Base-by-base conservation (phyloP, 2,797 vertebrate species). In the Sciaenops ocellatus region DNA sequence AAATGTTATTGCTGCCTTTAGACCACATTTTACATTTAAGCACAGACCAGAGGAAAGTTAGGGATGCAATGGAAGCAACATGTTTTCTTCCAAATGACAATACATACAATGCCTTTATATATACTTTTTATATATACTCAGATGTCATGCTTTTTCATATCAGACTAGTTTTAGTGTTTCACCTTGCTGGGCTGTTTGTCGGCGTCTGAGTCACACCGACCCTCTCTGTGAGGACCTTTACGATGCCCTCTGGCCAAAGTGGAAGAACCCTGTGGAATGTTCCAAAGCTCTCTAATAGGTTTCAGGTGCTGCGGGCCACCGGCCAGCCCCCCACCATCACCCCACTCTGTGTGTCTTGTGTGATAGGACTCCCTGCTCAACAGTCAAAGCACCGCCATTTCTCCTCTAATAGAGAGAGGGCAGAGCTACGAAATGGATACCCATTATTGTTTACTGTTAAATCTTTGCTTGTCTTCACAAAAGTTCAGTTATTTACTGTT, bases 181-280 rank as follows among this genome's bases (percentile, higher is more conserved):
- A 92, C 90, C 91, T 94, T 93, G 84, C 86, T 83, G 69, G 69
- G 74, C 74, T 84, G 80, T 89, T 83, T 87, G 84, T 90, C 73
- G 69, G 87, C 41, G 38, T 82, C 82, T 89, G 81, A 86, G 90
- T 85, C 78, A 74, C 83, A 84, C 41, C 84, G 20, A 80, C 85
- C 82, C 82, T 89, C 90, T 94, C 91, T 89, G 89, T 57, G 84
- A 90, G 93, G 93, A 93, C 93, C 92, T 95, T 95, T 95, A 96
- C 82, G 89, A 92, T 95, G 94, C 94, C 95, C 94, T 95, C 91
- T 94, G 94, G 95, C 93, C 92, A 91, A 91, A 90, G 90, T 87
- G 87, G 85, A 90, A 93, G 94, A 96, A 95, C 93, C 93, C 91
- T 92, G 92, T 95, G 93, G 95, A 96, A 96, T 96, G 95, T 95